phyloP scores from a whole-genome alignment of 2,888 invertebrate species.

The Euplexia lucipara region DNA sequence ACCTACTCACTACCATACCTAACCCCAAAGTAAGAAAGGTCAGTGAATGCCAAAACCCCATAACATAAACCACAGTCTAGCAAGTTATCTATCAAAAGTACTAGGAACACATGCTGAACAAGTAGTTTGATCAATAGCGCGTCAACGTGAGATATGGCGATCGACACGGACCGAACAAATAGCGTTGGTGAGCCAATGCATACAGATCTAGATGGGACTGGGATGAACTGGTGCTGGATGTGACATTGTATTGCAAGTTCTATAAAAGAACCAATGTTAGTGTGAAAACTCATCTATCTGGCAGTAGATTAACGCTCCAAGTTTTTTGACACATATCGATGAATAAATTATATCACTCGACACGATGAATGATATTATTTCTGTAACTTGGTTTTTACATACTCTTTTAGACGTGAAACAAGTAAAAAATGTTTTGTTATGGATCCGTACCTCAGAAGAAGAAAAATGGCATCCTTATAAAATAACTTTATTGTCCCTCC shows the following conservation, averaged over 20 bases:
- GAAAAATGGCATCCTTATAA: no score
- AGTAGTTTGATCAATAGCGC: conserved; percentile 77
- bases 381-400: no score
- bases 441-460: no score
- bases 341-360: no score
- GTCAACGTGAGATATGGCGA: conserved; percentile 80
- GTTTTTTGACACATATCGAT: no score
- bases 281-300: not conserved
- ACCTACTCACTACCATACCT: not conserved
- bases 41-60: conserved; percentile 4
- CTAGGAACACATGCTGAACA: conserved; percentile 68
- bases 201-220: conserved; percentile 72
- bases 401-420: no score
- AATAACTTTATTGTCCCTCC: no score
- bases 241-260: conserved; percentile 42
- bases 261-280: not conserved
- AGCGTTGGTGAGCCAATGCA: conserved; percentile 77
- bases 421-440: no score
- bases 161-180: conserved; percentile 74
- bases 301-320: no score
- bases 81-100: conserved; percentile 68
- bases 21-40: conserved; percentile 4
- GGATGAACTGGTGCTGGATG: conserved; percentile 21
- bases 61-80: conserved; percentile 32
- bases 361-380: no score